These are phyloP conservation scores for Cyanoramphus novaezelandiae DNA, from an alignment of 2,113 vertebrate genomes.

Conservation along the genomic window DNA sequence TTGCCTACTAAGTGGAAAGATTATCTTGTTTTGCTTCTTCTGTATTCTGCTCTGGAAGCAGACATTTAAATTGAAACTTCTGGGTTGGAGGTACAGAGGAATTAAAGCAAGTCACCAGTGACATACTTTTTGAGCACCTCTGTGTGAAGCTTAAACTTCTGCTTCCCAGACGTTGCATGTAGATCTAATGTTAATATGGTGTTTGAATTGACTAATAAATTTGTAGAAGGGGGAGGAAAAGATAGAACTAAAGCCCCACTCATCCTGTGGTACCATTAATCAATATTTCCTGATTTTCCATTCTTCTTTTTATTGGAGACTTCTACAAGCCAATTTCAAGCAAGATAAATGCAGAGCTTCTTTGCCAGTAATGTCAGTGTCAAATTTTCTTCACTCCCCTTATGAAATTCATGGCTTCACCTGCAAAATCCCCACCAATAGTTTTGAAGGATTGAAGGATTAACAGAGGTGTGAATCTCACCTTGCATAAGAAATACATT, in stretches of 20 bases:
- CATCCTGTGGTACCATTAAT: neutral
- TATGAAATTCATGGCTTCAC: neutral
- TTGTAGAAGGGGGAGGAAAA: neutral
- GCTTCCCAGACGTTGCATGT: neutral
- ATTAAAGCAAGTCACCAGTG: neutral
- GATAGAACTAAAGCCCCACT: neutral
- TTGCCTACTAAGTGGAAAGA: neutral
- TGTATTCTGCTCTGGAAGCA: neutral
- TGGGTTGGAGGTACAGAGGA: neutral
- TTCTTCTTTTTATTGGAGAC: neutral
- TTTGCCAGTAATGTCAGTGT: neutral
- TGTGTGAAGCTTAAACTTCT: neutral
- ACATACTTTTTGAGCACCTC: neutral
- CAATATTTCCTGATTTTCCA: neutral
- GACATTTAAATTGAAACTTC: neutral
- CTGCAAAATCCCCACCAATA: neutral
- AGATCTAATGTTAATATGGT: neutral
- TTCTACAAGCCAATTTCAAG: neutral
- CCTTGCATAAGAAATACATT: neutral
- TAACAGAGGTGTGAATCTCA: neutral
- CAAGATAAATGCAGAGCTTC: neutral
- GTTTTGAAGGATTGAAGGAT: neutral
- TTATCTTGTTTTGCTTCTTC: neutral
- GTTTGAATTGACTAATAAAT: neutral
- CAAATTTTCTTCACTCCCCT: neutral